Conservation (phyloP, 2,888 invertebrate species). For the Diplolepis rosae region DNA sequence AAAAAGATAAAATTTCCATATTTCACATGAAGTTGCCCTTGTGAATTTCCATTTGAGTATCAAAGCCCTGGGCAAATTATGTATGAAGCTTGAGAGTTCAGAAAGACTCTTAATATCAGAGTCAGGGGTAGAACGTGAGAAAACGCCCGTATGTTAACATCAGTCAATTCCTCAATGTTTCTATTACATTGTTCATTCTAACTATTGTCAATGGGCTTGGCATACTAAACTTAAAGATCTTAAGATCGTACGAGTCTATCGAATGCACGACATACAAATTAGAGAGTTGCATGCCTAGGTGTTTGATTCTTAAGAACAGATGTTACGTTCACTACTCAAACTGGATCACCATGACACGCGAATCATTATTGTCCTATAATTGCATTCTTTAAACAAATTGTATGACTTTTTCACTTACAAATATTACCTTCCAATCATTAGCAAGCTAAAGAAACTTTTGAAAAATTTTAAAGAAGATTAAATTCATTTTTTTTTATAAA, state of each 20-base stretch:
- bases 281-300: background rate
- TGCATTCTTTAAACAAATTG: background rate
- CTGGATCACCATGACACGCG: background rate
- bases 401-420: background rate
- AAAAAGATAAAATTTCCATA: slow-evolving; percentile 10
- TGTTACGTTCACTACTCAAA: slow-evolving; percentile 10
- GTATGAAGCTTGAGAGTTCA: background rate
- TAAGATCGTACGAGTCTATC: background rate
- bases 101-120: slow-evolving; percentile 20
- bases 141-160: slow-evolving; percentile 28
- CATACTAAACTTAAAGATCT: background rate
- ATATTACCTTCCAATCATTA: background rate
- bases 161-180: slow-evolving; percentile 4
- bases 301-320: background rate
- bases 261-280: background rate
- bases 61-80: slow-evolving; percentile 9
- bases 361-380: slow-evolving; percentile 1
- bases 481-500: too few relatives aligned
- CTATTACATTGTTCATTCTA: background rate
- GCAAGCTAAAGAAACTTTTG: background rate
- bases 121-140: slow-evolving; percentile 27
- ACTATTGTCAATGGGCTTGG: background rate
- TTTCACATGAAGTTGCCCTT: slow-evolving; percentile 26
- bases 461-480: background rate
- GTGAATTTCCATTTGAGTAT: slow-evolving; percentile 21